Base-by-base conservation (phyloP, 2,113 vertebrate species). In the Pica pica region DNA sequence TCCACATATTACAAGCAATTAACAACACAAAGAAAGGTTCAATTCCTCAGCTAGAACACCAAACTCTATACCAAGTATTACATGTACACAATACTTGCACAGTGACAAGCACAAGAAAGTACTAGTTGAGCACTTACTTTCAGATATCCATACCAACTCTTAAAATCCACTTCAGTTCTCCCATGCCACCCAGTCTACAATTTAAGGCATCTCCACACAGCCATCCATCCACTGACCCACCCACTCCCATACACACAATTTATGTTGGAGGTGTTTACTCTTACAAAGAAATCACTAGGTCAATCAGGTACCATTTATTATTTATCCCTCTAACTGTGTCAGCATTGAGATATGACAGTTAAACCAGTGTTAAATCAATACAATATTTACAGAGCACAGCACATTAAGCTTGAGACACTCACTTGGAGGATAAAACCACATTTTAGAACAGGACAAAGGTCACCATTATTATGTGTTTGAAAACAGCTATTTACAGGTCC, bases 321-420 rank as follows among this genome's bases (percentile, higher is more conserved):
- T 96, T 98, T 98, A 98, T 94, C 98, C 97, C 96, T 98, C 97
- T 97, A 98, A 98, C 95, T 97, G 96, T 98, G 98, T 98, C 98
- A 98, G 98, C 97, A 96, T 97, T 97, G 98, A 98, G 97, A 98
- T 97, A 97, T 96, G 97, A 98, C 97, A 98, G 96, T 98, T 98
- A 98, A 97, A 98, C 98, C 98, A 98, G 98, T 98, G 98, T 98
- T 98, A 98, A 98, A 98, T 98, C 98, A 98, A 98, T 98, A 98
- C 98, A 98, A 98, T 99, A 99, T 99, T 98, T 99, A 99, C 98
- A 99, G 84, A 98, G 97, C 98, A 98, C 97, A 98, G 98, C 98
- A 98, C 98, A 97, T 97, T 83, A 98, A 98, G 98, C 97, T 98
- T 98, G 88, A 98, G 98, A 98, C 98, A 97, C 95, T 97, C 97